Evolutionary conservation across 2,113 vertebrate species (phyloP), one percentile per base, ranked within the genome.

Genomic region (Ornithorhynchus anatinus): DNA sequence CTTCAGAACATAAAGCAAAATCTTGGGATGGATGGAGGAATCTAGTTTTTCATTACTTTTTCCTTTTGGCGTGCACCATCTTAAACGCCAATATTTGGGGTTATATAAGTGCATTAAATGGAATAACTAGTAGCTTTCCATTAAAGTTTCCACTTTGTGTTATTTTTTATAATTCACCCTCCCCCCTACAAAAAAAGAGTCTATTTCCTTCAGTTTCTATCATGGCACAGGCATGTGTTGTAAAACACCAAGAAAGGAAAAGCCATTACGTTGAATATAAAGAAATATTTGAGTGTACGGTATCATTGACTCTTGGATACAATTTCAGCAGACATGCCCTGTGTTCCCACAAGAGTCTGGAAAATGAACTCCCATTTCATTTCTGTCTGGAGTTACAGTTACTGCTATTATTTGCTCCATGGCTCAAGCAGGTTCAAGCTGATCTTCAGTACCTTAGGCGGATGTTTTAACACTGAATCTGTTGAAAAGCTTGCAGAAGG

Each of bases 281-380:
- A 91, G 84, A 64, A 77, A 59, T 47, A n/a, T 69, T 86, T 59
- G 74, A 81, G 75, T 77, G 80, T 84, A 65, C 80, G 62, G 37
- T 84, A 69, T 80, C 72, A 19, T 64, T 59, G 68, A 8, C 84
- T 88, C 88, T 80, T 90, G 90, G 90, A 86, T 80, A 65, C 72
- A 62, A 54, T 48, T 91, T 86, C 89, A 84, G 79, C 87, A 80
- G 91, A 91, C 86, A 81, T 87, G 82, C 88, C 91, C 79, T 69
- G 65, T 91, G 80, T 94, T 95, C 92, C 92, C 92, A 83, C 7
- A 6, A 23, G 90, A 92, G 92, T 95, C 94, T 96, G 93, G 90
- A 88, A 92, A 89, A 89, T 50, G 72, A 75, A 75, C 92, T 93
- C 91, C 88, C 87, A 71, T 69, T 90, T 89, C 77, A 23, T 88